Evolutionary conservation across 2,797 vertebrate genomes (phyloP).

Genomic region (Pagetopsis macropterus): DNA sequence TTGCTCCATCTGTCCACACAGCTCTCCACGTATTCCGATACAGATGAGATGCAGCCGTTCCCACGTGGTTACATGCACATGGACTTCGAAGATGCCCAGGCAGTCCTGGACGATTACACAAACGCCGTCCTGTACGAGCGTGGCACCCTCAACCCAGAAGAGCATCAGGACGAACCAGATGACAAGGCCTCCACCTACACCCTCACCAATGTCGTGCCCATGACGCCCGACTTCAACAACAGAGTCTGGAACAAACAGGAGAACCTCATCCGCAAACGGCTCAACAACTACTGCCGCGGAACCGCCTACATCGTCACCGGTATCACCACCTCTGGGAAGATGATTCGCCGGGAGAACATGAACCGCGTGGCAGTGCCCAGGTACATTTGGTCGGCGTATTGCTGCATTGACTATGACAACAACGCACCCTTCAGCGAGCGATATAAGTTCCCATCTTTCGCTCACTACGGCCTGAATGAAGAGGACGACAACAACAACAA

Average conservation of each 20-base stretch:
- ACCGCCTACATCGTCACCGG: constrained; percentile 77
- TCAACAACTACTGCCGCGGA: constrained; percentile 82
- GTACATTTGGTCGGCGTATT: constrained; percentile 82
- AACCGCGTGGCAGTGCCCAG: constrained; percentile 77
- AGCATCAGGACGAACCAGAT: constrained; percentile 71
- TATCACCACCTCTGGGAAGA: constrained; percentile 75
- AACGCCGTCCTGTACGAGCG: constrained; percentile 76
- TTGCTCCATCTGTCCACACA: constrained; percentile 40
- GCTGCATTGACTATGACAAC: constrained; percentile 78
- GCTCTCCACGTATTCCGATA: constrained; percentile 71
- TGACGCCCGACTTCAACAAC: constrained; percentile 59
- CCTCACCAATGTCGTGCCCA: constrained; percentile 80
- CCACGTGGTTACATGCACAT: constrained; percentile 65
- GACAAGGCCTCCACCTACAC: constrained; percentile 84
- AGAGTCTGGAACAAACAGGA: constrained; percentile 68
- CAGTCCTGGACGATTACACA: constrained; percentile 75
- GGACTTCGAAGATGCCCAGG: constrained; percentile 79
- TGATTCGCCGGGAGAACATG: constrained; percentile 74
- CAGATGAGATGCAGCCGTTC: constrained; percentile 81
- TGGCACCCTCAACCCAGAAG: constrained; percentile 74
- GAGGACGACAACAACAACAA: constrained; percentile 35
- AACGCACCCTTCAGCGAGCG: constrained; percentile 75
- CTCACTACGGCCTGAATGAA: constrained; percentile 75
- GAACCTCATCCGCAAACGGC: constrained; percentile 72
- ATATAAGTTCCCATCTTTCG: constrained; percentile 79